Percentiles rank a stretch among this genome's conserved stretches.
Evolutionary conservation across 1,140 invertebrate genomes (phyloP).

Genomic region (Bombus balteatus): DNA sequence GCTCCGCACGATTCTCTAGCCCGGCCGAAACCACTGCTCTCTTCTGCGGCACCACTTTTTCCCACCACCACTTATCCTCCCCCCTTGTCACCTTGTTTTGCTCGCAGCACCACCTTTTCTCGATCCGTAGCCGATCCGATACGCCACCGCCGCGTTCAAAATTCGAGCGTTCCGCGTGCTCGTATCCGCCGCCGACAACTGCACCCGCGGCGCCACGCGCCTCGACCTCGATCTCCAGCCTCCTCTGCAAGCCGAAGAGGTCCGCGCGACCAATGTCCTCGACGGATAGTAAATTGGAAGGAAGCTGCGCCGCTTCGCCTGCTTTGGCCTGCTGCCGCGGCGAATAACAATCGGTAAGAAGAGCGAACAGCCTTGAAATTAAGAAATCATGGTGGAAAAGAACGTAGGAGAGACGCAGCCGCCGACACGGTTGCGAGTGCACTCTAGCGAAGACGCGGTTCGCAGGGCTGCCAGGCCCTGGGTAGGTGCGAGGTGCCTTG

Average conservation of each 20-base stretch:
- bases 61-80: slow-evolving; percentile 7
- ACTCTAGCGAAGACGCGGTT: slow-evolving; percentile 41
- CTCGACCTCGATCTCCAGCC: not conserved
- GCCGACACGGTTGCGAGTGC: slow-evolving; percentile 8
- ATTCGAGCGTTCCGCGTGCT: not conserved
- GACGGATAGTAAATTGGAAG: not conserved
- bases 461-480: slow-evolving; percentile 63
- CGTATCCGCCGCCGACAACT: not conserved
- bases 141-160: not conserved
- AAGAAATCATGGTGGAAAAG: slow-evolving; percentile 6
- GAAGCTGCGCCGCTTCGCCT: no score
- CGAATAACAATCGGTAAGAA: not conserved
- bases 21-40: slow-evolving; percentile 35
- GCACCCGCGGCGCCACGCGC: not conserved
- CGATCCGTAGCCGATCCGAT: not conserved
- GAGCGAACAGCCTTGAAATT: not conserved
- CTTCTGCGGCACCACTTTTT: slow-evolving; percentile 29
- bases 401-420: slow-evolving; percentile 19
- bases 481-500: slow-evolving; percentile 77
- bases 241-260: not conserved
- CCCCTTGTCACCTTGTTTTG: slow-evolving; percentile 8
- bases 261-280: not conserved
- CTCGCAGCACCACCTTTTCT: not conserved
- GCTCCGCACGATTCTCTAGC: slow-evolving; percentile 62
- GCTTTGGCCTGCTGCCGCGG: no score